Base-by-base conservation (phyloP, 2,113 vertebrate species). In the Colossoma macropomum region DNA sequence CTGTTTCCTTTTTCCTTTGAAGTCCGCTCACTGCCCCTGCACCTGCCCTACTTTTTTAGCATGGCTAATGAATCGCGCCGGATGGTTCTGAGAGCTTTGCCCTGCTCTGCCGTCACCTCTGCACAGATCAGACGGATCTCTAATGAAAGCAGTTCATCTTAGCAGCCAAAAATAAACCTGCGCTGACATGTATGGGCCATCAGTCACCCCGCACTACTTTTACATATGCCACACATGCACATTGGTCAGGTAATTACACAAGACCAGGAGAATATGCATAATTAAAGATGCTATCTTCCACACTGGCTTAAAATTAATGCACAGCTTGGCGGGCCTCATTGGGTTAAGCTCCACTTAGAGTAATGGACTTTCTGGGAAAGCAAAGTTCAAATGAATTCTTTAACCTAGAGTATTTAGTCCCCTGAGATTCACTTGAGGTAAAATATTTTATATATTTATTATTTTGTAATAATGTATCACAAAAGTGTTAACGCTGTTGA, bases 221-320 rank as follows among this genome's bases (percentile, higher is more conserved):
- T 54, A 70, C 83, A 85, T 69, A 84, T 80, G 32, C 75, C 82
- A 74, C 66, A 56, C 74, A 66, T 45, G 69, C 86, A 72, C 83
- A 50, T 73, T 85, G 87, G 88, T 77, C 86, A 85, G 90, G 87
- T 89, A 90, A 92, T 91, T 89, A 89, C 79, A 80, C 65, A 19
- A 85, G 84, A 89, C 54, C 0, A 27, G 48, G 81, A 77, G 78
- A 85, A 86, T 87, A 78, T 89, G 83, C 86, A 73, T 91, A 89
- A 90, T 92, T 92, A 84, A 87, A 91, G 85, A 91, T 90, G 82
- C 70, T 84, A 89, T 91, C 86, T 78, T 70, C n/a, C 60, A 63
- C 32, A 27, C 34, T 28, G 65, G 54, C 69, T 81, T 81, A 45
- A 74, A 76, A 75, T 70, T 13, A 79, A 59, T 70, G 45, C 28